These are phyloP conservation scores for Doryteuthis pealeii DNA, from an alignment of 1,140 invertebrate genomes.

Conservation along the genomic window DNA sequence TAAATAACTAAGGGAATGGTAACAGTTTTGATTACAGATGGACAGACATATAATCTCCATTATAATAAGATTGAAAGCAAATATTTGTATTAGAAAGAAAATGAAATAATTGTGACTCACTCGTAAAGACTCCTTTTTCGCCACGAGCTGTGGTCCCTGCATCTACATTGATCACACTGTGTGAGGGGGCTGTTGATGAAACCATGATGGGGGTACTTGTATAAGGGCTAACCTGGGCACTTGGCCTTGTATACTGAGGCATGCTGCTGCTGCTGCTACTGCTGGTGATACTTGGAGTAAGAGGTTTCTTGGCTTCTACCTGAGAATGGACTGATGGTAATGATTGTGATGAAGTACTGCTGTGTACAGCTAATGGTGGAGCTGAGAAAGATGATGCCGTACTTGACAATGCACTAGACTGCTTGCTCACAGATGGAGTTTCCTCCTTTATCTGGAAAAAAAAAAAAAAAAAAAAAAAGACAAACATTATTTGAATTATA, in stretches of 20 bases:
- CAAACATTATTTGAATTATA: too few species aligned
- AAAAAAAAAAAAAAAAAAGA: too few species aligned
- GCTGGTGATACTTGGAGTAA: conserved; percentile 11
- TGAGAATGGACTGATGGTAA: not conserved
- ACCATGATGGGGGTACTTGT: conserved; percentile 19
- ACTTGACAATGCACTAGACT: conserved; percentile 13
- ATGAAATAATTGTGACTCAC: not conserved
- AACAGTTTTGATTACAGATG: too few species aligned
- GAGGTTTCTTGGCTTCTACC: not conserved
- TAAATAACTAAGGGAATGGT: too few species aligned
- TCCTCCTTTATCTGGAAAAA: conserved; percentile 21
- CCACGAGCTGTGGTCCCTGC: conserved; percentile 36
- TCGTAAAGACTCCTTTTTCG: conserved; percentile 15
- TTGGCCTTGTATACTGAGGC: conserved; percentile 35
- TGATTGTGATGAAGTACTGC: not conserved
- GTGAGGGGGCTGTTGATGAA: conserved; percentile 7
- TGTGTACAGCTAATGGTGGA: conserved; percentile 12
- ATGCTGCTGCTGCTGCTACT: too few species aligned
- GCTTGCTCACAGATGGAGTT: not conserved
- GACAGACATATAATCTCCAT: too few species aligned
- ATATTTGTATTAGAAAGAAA: too few species aligned
- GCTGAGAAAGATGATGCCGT: conserved; percentile 15
- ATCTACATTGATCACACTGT: conserved; percentile 47
- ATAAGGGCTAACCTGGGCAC: conserved; percentile 44
- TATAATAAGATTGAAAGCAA: too few species aligned